Evolutionary conservation across 2,888 invertebrate species (phyloP).

Genomic region (Himalopsyche tibetana): DNA sequence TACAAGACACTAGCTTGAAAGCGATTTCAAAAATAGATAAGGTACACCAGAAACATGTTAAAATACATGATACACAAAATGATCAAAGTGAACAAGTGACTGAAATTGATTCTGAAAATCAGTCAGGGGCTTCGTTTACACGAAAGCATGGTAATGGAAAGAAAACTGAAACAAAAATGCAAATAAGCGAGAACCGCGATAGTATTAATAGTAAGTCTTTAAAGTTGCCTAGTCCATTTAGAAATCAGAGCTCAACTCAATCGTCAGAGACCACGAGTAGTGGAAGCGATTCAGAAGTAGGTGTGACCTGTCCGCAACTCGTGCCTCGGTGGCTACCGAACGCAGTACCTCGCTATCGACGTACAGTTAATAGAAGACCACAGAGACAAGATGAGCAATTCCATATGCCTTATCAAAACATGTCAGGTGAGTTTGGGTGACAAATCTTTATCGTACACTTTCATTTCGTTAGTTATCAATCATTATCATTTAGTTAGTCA

Average conservation of each 20-base stretch:
- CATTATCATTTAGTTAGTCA: too few species aligned
- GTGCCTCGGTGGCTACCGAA: conserved; percentile 73
- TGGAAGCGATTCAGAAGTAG: conserved; percentile 71
- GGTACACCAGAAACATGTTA: conserved; percentile 45
- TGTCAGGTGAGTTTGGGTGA: conserved; percentile 61
- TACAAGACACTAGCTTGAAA: background rate
- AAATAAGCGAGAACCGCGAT: conserved; percentile 65
- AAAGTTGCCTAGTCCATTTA: conserved; percentile 66
- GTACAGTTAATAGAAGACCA: conserved; percentile 57
- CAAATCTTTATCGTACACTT: too few species aligned
- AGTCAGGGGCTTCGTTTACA: conserved; percentile 43
- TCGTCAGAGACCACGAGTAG: conserved; percentile 65
- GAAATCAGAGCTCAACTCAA: conserved; percentile 65
- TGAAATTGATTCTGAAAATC: conserved; percentile 23
- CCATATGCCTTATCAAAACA: conserved; percentile 62
- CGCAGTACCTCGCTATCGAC: conserved; percentile 55
- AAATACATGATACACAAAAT: conserved; percentile 31
- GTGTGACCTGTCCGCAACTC: conserved; percentile 71
- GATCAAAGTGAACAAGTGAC: conserved; percentile 44
- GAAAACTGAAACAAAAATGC: conserved; percentile 60
- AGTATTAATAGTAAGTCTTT: conserved; percentile 61
- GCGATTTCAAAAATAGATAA: conserved; percentile 45
- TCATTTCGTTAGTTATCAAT: too few species aligned
- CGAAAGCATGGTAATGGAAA: conserved; percentile 50
- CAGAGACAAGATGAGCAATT: conserved; percentile 63